Percentiles rank a stretch among this genome's conserved stretches.
Conservation (phyloP, 2,888 invertebrate genomes). For the Nephrotoma flavescens region DNA sequence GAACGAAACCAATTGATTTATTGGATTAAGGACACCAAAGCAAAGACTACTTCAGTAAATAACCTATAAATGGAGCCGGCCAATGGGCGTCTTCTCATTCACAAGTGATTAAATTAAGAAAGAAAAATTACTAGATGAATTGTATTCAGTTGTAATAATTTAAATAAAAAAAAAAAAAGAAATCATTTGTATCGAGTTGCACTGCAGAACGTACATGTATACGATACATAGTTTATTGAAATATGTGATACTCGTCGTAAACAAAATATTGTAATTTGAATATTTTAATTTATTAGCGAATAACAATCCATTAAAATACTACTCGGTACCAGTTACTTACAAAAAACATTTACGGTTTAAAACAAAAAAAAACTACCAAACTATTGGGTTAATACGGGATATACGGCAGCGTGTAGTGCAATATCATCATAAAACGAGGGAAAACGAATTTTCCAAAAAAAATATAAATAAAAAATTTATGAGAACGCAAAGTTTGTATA, state of each 20-base stretch:
- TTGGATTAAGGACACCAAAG: too few relatives aligned
- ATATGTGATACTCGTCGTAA: not conserved
- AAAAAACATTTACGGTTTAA: not conserved
- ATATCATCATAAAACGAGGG: not conserved
- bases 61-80: too few relatives aligned
- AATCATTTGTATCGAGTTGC: too few relatives aligned
- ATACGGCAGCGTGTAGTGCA: not conserved
- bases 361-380: not conserved
- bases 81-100: too few relatives aligned
- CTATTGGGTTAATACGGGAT: not conserved
- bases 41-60: too few relatives aligned
- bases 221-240: not conserved
- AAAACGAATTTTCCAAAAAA: not conserved
- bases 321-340: not conserved
- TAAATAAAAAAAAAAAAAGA: too few relatives aligned
- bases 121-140: too few relatives aligned
- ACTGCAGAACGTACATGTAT: not conserved
- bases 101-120: too few relatives aligned
- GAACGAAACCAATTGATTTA: too few relatives aligned
- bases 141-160: too few relatives aligned
- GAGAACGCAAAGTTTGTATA: not conserved
- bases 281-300: not conserved
- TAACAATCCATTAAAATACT: not conserved
- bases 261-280: not conserved
- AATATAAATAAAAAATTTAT: not conserved